Conservation (phyloP, 2,113 vertebrate genomes). For the Psittacula cyanocephala region DNA sequence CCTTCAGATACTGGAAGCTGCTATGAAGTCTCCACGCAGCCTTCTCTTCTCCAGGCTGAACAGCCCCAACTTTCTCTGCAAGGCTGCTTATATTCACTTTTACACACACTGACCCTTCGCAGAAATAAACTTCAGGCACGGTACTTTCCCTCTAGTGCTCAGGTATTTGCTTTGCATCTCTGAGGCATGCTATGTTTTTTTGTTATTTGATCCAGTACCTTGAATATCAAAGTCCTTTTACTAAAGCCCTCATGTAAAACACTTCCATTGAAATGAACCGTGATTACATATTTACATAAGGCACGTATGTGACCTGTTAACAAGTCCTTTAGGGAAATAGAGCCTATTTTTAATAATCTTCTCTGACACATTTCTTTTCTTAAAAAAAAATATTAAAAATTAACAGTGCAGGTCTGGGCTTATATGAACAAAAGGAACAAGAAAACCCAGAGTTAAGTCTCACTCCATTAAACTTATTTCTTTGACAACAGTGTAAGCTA, state of each 20-base stretch:
- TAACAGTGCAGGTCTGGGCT: neutral
- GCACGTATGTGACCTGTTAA: neutral
- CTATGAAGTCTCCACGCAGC: neutral
- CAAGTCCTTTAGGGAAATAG: neutral
- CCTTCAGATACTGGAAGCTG: neutral
- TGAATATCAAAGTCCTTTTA: slow-evolving; percentile 27
- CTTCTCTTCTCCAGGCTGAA: neutral
- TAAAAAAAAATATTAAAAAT: neutral
- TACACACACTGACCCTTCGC: neutral
- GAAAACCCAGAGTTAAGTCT: neutral
- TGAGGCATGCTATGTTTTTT: neutral
- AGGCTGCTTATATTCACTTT: neutral
- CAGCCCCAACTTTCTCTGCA: neutral
- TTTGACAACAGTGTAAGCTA: slow-evolving; percentile 35
- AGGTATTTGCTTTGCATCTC: slow-evolving; percentile 13
- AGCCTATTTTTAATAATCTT: slow-evolving; percentile 17
- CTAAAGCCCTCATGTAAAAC: neutral
- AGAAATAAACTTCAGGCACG: neutral
- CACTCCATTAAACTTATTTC: slow-evolving; percentile 39
- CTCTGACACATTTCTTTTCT: neutral
- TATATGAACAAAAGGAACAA: neutral
- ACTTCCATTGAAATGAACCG: neutral
- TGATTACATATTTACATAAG: slow-evolving; percentile 45
- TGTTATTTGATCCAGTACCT: slow-evolving; percentile 11
- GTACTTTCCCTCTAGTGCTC: neutral